Conservation (phyloP, 2,888 invertebrate species). For the Hypomecis punctinalis region DNA sequence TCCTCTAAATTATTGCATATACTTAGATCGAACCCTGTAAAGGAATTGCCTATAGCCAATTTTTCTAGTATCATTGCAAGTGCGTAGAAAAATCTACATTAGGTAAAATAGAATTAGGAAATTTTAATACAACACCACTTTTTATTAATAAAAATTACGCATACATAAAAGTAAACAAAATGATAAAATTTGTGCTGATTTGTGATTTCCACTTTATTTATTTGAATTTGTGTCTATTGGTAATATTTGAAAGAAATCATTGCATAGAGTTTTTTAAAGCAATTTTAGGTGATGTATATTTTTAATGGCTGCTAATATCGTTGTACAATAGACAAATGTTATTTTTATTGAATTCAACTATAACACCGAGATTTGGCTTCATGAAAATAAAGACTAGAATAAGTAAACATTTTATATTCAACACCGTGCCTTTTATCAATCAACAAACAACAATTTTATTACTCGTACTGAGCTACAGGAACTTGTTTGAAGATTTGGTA, state of each 20-base stretch:
- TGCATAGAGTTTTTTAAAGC: too few species aligned
- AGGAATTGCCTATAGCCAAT: slow-evolving; percentile 44
- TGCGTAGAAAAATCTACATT: slow-evolving; percentile 20
- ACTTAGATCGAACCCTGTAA: slow-evolving; percentile 11
- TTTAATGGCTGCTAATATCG: not conserved
- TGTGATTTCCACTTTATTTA: not conserved
- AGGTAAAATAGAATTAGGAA: slow-evolving; percentile 22
- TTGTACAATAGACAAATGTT: too few species aligned
- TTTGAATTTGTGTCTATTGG: too few species aligned
- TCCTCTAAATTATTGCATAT: slow-evolving; percentile 5
- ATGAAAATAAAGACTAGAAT: slow-evolving; percentile 18
- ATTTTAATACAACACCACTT: slow-evolving; percentile 13
- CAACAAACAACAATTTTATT: not conserved
- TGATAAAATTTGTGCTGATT: not conserved
- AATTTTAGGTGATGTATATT: too few species aligned
- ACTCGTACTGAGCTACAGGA: too few species aligned
- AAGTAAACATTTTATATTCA: slow-evolving; percentile 21
- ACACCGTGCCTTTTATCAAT: slow-evolving; percentile 27
- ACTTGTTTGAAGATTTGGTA: too few species aligned
- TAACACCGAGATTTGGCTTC: not conserved
- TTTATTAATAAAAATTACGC: not conserved
- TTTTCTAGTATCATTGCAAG: slow-evolving; percentile 31
- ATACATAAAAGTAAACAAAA: not conserved
- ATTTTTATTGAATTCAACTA: too few species aligned
- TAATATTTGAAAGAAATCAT: too few species aligned